phyloP scores from a whole-genome alignment of 2,113 vertebrate genomes.

The Zapus hudsonius region DNA sequence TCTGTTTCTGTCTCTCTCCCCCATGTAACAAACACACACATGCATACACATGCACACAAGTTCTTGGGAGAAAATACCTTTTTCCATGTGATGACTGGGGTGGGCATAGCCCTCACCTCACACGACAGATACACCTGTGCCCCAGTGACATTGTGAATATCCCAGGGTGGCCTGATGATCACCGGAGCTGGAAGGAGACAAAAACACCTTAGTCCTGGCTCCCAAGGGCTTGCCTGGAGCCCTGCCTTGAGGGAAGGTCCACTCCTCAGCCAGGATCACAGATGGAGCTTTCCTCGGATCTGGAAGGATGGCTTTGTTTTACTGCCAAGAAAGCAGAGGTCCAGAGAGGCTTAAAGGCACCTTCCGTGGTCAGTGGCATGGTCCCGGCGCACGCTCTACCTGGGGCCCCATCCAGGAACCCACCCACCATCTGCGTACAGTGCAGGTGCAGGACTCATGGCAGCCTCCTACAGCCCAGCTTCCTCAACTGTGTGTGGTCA shows the following conservation, averaged over 20 bases:
- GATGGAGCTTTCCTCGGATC: not conserved
- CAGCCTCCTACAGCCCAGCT: not conserved
- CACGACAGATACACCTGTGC: slow-evolving; percentile 82
- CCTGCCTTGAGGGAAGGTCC: not conserved
- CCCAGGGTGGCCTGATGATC: slow-evolving; percentile 77
- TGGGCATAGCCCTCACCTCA: slow-evolving; percentile 83
- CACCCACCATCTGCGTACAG: slow-evolving; percentile 15
- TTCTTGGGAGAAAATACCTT: slow-evolving; percentile 79
- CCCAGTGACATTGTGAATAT: slow-evolving; percentile 82
- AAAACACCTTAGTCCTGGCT: not conserved
- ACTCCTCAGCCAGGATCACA: too few species aligned
- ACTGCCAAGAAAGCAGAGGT: not conserved
- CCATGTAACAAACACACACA: too few species aligned
- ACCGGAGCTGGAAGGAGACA: slow-evolving; percentile 78
- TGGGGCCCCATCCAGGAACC: not conserved
- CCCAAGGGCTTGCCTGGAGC: not conserved
- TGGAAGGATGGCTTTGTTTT: not conserved
- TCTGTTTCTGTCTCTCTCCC: not conserved
- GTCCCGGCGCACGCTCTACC: not conserved
- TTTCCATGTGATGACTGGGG: slow-evolving; percentile 81
- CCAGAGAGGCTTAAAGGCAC: not conserved
- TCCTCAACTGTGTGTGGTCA: not conserved
- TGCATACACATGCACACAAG: not conserved
- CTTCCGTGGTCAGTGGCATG: not conserved
- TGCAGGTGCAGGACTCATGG: not conserved